Evolutionary conservation across 2,113 vertebrate genomes (phyloP).

Genomic region (Sitta europaea): DNA sequence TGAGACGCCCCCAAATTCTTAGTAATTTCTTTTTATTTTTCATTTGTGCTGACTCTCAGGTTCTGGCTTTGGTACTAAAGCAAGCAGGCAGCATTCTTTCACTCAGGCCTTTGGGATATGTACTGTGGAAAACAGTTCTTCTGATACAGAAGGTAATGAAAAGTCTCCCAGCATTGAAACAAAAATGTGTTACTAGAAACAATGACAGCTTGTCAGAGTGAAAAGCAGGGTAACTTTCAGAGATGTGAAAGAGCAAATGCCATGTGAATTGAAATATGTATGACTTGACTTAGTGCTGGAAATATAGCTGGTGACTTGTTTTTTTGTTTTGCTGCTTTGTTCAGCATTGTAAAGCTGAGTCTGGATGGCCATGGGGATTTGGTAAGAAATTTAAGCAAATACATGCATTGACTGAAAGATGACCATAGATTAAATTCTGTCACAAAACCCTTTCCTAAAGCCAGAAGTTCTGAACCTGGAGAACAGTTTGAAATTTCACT

Average conservation of each 20-base stretch:
- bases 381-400: neutral
- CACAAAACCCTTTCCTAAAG: neutral
- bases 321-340: neutral
- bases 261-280: constrained; percentile 4
- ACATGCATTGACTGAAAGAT: neutral
- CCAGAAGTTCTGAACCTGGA: neutral
- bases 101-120: neutral
- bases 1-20: neutral
- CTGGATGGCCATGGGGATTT: neutral
- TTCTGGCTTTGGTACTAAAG: constrained; percentile 18
- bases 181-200: constrained; percentile 30
- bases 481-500: neutral
- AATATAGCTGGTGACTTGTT: neutral
- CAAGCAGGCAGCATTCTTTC: neutral
- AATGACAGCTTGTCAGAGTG: constrained; percentile 16
- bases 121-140: constrained; percentile 41
- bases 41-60: constrained; percentile 30
- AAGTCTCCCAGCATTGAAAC: constrained; percentile 4
- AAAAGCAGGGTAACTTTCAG: neutral
- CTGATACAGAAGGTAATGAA: constrained; percentile 38
- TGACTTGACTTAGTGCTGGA: neutral
- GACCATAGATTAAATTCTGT: neutral
- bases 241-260: constrained; percentile 16
- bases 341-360: neutral
- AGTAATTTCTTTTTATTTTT: constrained; percentile 25